Base-by-base conservation (phyloP, 64 coral and sea anemone species). In the Actinia equina region DNA sequence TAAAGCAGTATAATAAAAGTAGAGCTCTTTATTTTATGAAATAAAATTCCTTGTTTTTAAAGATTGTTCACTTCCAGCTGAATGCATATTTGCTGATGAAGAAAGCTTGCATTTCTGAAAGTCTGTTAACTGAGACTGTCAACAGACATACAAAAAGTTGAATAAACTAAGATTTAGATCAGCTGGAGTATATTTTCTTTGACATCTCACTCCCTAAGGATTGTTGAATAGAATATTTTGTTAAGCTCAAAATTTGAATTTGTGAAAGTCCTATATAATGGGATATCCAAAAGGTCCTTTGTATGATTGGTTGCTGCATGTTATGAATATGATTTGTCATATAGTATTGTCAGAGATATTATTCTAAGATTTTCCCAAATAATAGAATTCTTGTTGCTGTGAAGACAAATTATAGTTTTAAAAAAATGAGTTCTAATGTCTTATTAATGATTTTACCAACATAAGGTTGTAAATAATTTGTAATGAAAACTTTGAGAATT, bases 131-230 rank as follows among this genome's bases (percentile, higher is more conserved):
- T 51, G 17, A 19, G 45, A 81, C 45, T 81, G 45, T 22, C 43
- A 81, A 81, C 78, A 81, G 15, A 81, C 52, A 23, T 49, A 17
- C 8, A 7, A 37, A 81, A 52, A 81, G 17, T 81, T 81, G 78
- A 49, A 46, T 23, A 81, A 81, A 81, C 78, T 17, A 52, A 81
- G 45, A 45, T 80, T 80, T 80, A 46, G 77, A 19, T 80, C 77
- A 80, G 78, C 78, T 81, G 78, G 17, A 16, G 2, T 57, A 16
- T 52, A 19, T 81, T 5, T 81, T 81, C 20, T 49, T 19, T 44
- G 2, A 52, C 26, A 41, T 74, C 26, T 37, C 19, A 23, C n/a
- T 69, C 26, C 10, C 69, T 37, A 74, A 74, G 11, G 26, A 41
- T 74, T 74, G 69, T 74, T 74, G 69, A 74, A 74, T 27, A 16